These are phyloP conservation scores for Ceratina australensis DNA, from an alignment of 1,140 invertebrate genomes.

Conservation along the genomic window DNA sequence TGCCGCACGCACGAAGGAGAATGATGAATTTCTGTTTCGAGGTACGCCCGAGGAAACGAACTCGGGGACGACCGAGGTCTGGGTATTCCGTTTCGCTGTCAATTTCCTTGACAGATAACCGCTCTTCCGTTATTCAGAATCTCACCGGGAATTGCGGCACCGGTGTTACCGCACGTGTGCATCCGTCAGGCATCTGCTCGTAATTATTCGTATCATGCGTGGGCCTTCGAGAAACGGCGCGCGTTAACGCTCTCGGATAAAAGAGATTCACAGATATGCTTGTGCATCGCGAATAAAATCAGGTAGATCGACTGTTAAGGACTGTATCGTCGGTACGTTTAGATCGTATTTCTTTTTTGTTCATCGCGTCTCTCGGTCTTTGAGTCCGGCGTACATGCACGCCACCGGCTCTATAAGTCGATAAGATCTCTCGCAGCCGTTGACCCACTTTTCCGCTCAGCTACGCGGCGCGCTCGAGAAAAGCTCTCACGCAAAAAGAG, in stretches of 20 bases:
- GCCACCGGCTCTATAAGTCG: neutral
- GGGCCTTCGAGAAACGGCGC: neutral
- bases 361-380: neutral
- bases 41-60: slow-evolving; percentile 29
- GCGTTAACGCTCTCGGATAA: neutral
- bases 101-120: slow-evolving; percentile 46
- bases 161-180: neutral
- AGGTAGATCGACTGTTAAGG: too few species aligned
- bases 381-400: neutral
- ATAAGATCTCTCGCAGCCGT: neutral
- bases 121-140: slow-evolving; percentile 24
- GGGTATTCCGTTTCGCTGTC: slow-evolving; percentile 44
- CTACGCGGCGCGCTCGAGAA: neutral
- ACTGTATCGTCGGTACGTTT: too few species aligned
- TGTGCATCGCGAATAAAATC: too few species aligned
- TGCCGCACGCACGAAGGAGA: neutral
- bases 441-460: slow-evolving; percentile 2
- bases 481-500: neutral
- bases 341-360: too few species aligned
- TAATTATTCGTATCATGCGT: neutral
- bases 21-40: slow-evolving; percentile 24
- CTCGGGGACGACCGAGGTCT: neutral
- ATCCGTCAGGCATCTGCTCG: neutral
- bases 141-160: neutral
- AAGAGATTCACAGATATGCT: neutral